Conservation (phyloP, 2,797 vertebrate genomes). For the Coluber constrictor region DNA sequence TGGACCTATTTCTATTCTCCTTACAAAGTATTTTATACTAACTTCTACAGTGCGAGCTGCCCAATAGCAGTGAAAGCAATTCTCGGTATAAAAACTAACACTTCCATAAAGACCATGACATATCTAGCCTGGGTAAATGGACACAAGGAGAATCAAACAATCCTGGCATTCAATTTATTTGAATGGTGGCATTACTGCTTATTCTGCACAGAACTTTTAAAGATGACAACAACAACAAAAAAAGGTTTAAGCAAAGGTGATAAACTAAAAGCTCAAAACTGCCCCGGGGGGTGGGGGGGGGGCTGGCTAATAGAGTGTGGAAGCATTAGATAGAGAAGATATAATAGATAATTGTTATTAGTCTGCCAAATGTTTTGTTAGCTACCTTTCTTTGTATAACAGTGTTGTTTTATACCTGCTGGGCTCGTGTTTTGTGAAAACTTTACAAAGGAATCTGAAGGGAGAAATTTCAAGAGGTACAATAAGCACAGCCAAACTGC, state of each 20-base stretch:
- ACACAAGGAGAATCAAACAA: background rate
- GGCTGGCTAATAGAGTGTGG: background rate
- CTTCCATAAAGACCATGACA: background rate
- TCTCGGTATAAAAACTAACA: background rate
- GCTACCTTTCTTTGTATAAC: slow-evolving; percentile 13
- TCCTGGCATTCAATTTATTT: background rate
- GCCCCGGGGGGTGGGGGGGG: too few relatives aligned
- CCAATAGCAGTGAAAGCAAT: background rate
- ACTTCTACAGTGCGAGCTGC: background rate
- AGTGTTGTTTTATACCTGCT: slow-evolving; percentile 24
- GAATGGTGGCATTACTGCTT: background rate
- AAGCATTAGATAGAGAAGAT: slow-evolving; percentile 21
- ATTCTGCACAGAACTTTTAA: slow-evolving; percentile 1
- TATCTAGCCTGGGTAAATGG: background rate
- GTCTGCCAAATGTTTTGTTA: slow-evolving; percentile 25
- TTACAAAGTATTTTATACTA: background rate
- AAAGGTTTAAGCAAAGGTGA: slow-evolving; percentile 1
- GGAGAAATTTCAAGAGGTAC: background rate
- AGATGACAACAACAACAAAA: background rate
- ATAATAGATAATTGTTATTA: slow-evolving; percentile 21
- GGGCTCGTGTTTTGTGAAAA: slow-evolving; percentile 9
- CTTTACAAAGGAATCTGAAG: background rate
- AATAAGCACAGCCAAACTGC: background rate
- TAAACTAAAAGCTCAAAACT: slow-evolving; percentile 15
- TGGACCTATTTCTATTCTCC: background rate